phyloP scores from a whole-genome alignment of 2,113 vertebrate species.

The Malurus alboscapulatus region DNA sequence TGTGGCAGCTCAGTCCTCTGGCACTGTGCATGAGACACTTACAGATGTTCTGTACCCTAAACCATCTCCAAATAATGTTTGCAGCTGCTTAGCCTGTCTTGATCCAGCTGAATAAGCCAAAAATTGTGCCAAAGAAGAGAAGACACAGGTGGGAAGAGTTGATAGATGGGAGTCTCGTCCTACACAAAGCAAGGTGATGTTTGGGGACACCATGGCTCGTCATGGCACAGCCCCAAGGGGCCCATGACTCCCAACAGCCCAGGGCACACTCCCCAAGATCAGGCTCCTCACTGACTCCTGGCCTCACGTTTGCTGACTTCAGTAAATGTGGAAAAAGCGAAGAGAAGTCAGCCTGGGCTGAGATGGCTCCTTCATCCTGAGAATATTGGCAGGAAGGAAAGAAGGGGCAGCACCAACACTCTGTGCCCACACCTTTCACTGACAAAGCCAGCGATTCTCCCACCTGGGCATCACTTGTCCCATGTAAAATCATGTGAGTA shows the following conservation, averaged over 20 bases:
- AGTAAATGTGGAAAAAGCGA: not conserved
- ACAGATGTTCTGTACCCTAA: not conserved
- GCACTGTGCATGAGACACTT: fast-evolving
- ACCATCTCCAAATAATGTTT: not conserved
- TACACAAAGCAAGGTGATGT: not conserved
- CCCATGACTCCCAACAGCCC: not conserved
- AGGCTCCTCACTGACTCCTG: not conserved
- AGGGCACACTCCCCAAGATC: not conserved
- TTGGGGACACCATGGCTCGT: not conserved
- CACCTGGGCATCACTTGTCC: too few species aligned
- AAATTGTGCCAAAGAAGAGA: not conserved
- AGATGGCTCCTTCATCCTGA: not conserved
- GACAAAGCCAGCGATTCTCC: not conserved
- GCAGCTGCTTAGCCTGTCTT: not conserved
- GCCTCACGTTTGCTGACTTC: not conserved
- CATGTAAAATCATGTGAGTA: too few species aligned
- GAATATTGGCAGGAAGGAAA: not conserved
- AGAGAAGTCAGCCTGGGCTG: not conserved
- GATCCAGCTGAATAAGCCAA: not conserved
- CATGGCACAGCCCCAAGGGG: fast-evolving
- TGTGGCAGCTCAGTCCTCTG: fast-evolving
- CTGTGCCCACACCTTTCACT: not conserved
- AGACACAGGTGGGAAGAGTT: not conserved
- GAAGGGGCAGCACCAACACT: too few species aligned
- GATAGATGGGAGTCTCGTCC: fast-evolving